Percentiles rank a stretch among this genome's conserved stretches.
These are phyloP conservation scores for Tokudaia tokunoshimensis DNA, from an alignment of 2,797 vertebrate genomes.

Conservation along the genomic window DNA sequence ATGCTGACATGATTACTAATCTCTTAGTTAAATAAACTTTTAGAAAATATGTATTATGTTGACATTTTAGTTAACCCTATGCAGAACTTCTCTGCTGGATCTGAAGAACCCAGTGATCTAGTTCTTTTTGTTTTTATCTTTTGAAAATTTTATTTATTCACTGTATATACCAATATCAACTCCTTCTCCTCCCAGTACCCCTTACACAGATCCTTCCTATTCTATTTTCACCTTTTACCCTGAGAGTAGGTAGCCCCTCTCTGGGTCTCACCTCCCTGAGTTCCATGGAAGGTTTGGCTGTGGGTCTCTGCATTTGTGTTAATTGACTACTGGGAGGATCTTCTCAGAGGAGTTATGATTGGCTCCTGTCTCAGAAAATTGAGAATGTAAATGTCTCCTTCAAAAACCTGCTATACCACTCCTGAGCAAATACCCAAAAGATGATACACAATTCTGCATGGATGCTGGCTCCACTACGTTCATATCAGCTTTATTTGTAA, in stretches of 20 bases:
- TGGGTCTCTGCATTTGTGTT: not conserved
- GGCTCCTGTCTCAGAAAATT: not conserved
- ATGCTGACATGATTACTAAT: no score
- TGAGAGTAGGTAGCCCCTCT: rapidly evolving
- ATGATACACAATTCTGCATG: not conserved
- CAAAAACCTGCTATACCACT: not conserved
- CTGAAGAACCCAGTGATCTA: not conserved
- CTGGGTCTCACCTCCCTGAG: not conserved
- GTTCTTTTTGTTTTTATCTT: not conserved
- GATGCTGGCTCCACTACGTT: not conserved
- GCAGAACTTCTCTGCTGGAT: not conserved
- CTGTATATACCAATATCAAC: not conserved
- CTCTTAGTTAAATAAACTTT: not conserved
- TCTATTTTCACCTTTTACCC: not conserved
- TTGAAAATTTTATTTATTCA: not conserved
- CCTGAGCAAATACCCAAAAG: not conserved
- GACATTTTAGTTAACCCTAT: not conserved
- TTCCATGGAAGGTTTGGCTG: not conserved
- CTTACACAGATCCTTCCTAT: not conserved
- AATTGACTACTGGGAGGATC: not conserved
- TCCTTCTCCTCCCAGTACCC: not conserved
- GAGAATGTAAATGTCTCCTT: not conserved
- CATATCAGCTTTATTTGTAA: not conserved
- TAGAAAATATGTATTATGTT: not conserved
- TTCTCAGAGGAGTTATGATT: not conserved